Percentiles rank a stretch among this genome's conserved stretches.
Evolutionary conservation across 2,797 vertebrate species (phyloP).

Genomic region (Parauchenoglanis ngamensis): DNA sequence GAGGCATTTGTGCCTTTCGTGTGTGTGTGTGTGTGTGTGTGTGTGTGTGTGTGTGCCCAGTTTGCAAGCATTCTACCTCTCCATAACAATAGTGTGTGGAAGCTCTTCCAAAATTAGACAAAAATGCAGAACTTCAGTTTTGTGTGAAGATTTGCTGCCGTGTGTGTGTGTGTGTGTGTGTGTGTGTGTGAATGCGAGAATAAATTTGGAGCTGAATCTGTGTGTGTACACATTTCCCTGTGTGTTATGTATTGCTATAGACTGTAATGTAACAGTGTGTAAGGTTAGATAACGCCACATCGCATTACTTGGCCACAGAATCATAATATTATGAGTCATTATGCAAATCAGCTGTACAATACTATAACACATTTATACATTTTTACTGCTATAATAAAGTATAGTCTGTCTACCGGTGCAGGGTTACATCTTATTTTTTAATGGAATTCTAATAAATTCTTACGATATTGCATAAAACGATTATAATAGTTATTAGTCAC

Average conservation of each 20-base stretch:
- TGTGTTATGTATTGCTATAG: constrained; percentile 3
- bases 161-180: not conserved
- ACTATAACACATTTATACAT: not conserved
- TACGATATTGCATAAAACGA: constrained; percentile 1
- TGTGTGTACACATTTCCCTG: not conserved
- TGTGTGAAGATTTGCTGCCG: constrained; percentile 9
- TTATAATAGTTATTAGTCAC: not conserved
- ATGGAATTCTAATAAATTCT: not conserved
- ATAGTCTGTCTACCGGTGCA: not conserved
- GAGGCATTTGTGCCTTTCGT: constrained; percentile 23
- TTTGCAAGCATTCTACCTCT: not conserved
- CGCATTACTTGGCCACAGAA: constrained; percentile 16
- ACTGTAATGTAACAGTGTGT: constrained; percentile 19
- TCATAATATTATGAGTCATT: constrained; percentile 26
- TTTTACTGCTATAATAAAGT: constrained; percentile 9
- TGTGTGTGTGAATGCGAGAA: not conserved
- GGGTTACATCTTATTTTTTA: not conserved
- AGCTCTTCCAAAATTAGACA: constrained; percentile 10
- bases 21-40: constrained; percentile 33
- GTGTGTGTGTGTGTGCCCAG: not conserved
- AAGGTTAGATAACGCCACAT: constrained; percentile 16
- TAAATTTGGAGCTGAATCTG: constrained; percentile 1
- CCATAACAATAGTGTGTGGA: not conserved
- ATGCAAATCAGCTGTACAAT: constrained; percentile 11
- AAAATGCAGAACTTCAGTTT: not conserved